Conservation (phyloP, 1,140 invertebrate species). For the Ericerus pela region DNA sequence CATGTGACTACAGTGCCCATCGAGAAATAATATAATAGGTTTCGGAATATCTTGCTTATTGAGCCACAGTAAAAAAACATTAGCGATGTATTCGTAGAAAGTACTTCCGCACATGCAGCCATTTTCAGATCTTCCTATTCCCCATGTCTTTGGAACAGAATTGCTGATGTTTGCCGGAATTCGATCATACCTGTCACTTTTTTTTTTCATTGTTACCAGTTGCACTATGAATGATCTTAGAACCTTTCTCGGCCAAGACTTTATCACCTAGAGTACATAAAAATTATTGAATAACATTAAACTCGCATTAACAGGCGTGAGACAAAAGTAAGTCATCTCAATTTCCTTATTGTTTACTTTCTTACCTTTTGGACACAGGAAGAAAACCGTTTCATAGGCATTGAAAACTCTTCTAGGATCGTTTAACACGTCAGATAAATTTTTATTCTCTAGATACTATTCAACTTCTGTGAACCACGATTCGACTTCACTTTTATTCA, state of each 20-base stretch:
- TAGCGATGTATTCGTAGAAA: constrained; percentile 32
- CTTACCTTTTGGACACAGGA: background rate
- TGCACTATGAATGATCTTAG: too few species aligned
- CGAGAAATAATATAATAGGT: constrained; percentile 30
- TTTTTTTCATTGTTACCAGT: too few species aligned
- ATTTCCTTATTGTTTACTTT: too few species aligned
- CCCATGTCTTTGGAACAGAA: constrained; percentile 22
- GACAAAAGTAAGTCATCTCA: too few species aligned
- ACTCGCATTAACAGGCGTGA: background rate
- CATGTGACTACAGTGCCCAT: constrained; percentile 32
- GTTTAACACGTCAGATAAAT: background rate
- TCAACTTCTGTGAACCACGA: too few species aligned
- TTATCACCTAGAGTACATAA: background rate
- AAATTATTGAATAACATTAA: background rate
- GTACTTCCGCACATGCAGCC: constrained; percentile 31
- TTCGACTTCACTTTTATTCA: too few species aligned
- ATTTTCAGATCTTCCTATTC: constrained; percentile 27
- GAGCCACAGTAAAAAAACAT: constrained; percentile 25
- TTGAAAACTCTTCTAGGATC: background rate
- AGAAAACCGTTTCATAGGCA: background rate
- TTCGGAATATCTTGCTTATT: constrained; percentile 25
- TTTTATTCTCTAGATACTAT: too few species aligned
- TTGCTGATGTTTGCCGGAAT: background rate
- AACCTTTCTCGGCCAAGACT: background rate
- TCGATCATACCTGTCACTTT: background rate